Evolutionary conservation across 23 tunicate species (phyloP), one percentile per base, ranked within the genome.

Genomic region (Clavelina lepadiformis): DNA sequence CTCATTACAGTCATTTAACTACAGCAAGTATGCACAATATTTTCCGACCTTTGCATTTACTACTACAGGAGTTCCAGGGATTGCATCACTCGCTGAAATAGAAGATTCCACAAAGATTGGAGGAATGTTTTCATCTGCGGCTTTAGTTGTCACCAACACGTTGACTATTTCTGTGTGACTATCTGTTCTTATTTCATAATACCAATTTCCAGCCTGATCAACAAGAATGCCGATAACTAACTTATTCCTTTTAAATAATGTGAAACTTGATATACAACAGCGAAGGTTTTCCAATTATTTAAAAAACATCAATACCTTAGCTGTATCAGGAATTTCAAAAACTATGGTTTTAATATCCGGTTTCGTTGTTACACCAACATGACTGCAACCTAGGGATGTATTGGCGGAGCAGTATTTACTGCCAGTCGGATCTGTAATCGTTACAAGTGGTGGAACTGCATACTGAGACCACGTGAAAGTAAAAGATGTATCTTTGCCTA

Each of bases 401-500:
- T n/a, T n/a, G 23, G 15, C 20, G 3, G 73, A 31, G 32, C 78
- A 73, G 31, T 71, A 72, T 20, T 18, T 23, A 1, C 50, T 50
- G 4, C 72, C 72, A 23, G 56, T 25, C 15, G 87, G 79, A 6
- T 63, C 41, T 13, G 31, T 52, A 27, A 80, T 33, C 3, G 53
- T 36, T 0, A 71, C 46, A 51, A 4, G 4, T 56, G 73, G 79
- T 6, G 66, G 0, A 0, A 6, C 24, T 3, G 51, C 19, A 41
- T 75, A 50, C 33, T 46, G 44, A 1, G 87, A 72, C 73, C 78
- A 80, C 2, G 79, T 58, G 65, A 80, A 70, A 23, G 71, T 63
- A 45, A 80, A 80, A 5, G 38, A 47, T n/a, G 87, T 80, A 65
- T 72, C 33, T 11, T 72, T 77, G 41, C 87, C 87, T 22, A 80